Conservation (phyloP, 1,140 invertebrate species). For the Phthorimaea operculella region DNA sequence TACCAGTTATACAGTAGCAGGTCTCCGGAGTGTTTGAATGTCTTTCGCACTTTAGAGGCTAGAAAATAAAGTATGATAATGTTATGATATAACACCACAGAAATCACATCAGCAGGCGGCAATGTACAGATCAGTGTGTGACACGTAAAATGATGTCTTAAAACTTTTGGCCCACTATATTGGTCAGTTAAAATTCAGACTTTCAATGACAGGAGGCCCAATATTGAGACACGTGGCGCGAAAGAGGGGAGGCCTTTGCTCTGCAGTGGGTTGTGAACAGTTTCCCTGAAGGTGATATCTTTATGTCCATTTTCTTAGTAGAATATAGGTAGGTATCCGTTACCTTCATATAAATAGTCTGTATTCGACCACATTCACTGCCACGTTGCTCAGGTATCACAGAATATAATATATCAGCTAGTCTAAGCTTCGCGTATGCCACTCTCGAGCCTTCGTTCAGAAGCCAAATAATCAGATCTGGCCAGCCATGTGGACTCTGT, state of each 20-base stretch:
- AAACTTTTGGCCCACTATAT: too few species aligned
- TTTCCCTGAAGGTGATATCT: too few species aligned
- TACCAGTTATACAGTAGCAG: conserved; percentile 39
- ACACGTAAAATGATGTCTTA: too few species aligned
- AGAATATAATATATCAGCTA: conserved; percentile 37
- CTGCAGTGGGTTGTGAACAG: too few species aligned
- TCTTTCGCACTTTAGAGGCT: conserved; percentile 48
- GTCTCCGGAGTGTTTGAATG: conserved; percentile 29
- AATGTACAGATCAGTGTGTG: too few species aligned
- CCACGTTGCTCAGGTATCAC: conserved; percentile 37
- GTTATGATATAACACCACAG: too few species aligned
- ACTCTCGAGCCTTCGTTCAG: conserved; percentile 39
- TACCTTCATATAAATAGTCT: conserved; percentile 43
- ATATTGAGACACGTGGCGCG: too few species aligned
- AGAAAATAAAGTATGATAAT: too few species aligned
- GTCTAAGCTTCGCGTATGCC: conserved; percentile 32
- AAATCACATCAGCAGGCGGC: too few species aligned
- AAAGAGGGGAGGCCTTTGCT: too few species aligned
- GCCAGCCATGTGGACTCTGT: conserved; percentile 40
- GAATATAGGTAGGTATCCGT: neutral
- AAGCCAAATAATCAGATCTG: conserved; percentile 47
- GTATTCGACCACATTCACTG: conserved; percentile 33
- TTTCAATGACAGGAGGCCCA: too few species aligned
- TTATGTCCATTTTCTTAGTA: neutral
- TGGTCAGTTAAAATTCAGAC: too few species aligned